Conservation (phyloP, 1,140 invertebrate genomes). For the Neodiprion virginianus region DNA sequence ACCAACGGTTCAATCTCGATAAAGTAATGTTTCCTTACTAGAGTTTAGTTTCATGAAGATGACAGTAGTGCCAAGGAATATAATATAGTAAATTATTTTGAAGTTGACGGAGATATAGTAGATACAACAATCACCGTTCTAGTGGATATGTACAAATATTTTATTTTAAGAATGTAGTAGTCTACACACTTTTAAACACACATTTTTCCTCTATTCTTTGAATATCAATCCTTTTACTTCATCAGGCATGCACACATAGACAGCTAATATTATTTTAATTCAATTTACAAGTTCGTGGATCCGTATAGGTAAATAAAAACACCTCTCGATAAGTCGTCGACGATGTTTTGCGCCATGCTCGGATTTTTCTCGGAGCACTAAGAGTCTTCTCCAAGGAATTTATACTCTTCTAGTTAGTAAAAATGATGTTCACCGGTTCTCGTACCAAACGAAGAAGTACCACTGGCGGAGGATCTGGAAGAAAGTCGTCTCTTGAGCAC, state of each 20-base stretch:
- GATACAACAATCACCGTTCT: neutral
- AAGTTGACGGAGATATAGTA: neutral
- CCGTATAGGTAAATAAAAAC: neutral
- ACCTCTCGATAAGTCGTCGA: neutral
- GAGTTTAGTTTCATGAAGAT: too few relatives aligned
- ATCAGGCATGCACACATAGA: too few relatives aligned
- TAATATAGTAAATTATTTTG: neutral
- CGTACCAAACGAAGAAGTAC: constrained; percentile 60
- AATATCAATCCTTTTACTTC: too few relatives aligned
- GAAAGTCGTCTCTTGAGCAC: constrained; percentile 47
- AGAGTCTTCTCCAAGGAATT: neutral
- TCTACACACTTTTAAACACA: constrained; percentile 2
- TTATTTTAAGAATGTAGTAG: constrained; percentile 17
- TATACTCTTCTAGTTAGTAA: constrained; percentile 20
- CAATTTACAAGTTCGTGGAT: neutral
- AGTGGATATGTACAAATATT: neutral
- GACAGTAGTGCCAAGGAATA: neutral
- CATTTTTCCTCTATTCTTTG: neutral
- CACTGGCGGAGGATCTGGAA: constrained; percentile 38
- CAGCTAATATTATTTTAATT: too few relatives aligned
- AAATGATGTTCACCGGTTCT: constrained; percentile 67
- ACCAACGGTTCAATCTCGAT: neutral
- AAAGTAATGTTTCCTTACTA: too few relatives aligned
- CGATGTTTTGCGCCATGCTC: neutral
- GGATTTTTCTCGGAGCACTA: constrained; percentile 14